A percentile compares a stretch with the other conserved stretches of the same genome.
Evolutionary conservation across 2,113 vertebrate species (phyloP).

Genomic region (Empidonax traillii): DNA sequence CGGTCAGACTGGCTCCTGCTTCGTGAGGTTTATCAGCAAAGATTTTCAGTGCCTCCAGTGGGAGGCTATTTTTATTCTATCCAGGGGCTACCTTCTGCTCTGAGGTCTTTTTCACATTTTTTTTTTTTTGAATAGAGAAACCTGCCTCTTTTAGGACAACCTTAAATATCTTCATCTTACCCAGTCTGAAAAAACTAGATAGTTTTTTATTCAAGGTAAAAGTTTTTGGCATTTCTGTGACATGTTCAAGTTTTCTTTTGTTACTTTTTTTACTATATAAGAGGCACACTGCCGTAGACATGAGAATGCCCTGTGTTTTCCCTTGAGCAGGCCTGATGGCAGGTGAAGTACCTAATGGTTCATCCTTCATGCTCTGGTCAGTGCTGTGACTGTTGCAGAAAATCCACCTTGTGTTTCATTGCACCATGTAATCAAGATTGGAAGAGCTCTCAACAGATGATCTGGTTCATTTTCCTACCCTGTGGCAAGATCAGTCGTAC

Average conservation of each 20-base stretch:
- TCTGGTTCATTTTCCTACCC: not conserved
- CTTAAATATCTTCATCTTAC: not conserved
- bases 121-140: not conserved
- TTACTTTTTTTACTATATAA: not conserved
- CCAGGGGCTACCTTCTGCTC: constrained; percentile 33
- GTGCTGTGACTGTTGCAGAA: not conserved
- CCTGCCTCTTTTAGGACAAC: constrained; percentile 9
- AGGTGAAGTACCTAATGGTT: not conserved
- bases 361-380: not conserved
- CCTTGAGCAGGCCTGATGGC: not conserved
- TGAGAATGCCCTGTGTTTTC: not conserved
- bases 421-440: not conserved
- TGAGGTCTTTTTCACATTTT: not conserved
- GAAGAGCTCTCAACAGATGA: not conserved
- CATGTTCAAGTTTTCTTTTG: not conserved
- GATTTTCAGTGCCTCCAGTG: constrained; percentile 43
- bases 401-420: constrained; percentile 21
- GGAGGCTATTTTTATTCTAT: constrained; percentile 52
- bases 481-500: constrained; percentile 8
- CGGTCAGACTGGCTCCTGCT: constrained; percentile 45
- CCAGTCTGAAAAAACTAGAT: not conserved
- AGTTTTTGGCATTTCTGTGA: not conserved
- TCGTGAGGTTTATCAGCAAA: constrained; percentile 44
- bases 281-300: not conserved
- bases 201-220: not conserved